A percentile compares a stretch with the other conserved stretches of the same genome.
These are phyloP conservation scores for Eumaeus atala DNA, from an alignment of 1,140 invertebrate genomes.

Conservation along the genomic window DNA sequence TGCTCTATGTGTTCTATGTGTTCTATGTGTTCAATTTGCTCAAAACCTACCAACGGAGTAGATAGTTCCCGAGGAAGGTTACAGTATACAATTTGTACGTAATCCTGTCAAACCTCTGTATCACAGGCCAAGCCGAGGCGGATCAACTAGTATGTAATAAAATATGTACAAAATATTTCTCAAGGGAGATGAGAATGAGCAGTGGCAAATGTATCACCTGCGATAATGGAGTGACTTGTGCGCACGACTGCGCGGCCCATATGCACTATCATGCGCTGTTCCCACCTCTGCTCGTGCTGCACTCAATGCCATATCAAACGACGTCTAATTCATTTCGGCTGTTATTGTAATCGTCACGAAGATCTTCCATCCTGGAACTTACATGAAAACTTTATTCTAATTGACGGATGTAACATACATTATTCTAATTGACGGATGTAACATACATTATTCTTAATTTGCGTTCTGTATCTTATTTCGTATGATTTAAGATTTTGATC, in stretches of 20 bases:
- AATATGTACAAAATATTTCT: too few species aligned
- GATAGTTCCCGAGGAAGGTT: too few species aligned
- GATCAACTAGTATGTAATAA: too few species aligned
- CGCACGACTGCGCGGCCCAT: neutral
- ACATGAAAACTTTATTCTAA: conserved; percentile 3
- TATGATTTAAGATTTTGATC: too few species aligned
- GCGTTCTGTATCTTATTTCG: too few species aligned
- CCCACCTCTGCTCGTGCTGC: conserved; percentile 1
- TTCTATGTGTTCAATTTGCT: too few species aligned
- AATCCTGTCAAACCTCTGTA: too few species aligned
- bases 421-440: neutral
- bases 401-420: neutral
- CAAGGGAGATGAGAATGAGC: neutral
- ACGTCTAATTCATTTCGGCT: neutral
- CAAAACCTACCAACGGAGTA: too few species aligned
- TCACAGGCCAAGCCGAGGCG: too few species aligned
- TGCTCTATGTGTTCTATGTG: too few species aligned
- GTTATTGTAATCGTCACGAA: conserved; percentile 3
- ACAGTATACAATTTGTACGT: too few species aligned
- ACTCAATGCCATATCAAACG: neutral
- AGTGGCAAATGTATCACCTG: neutral
- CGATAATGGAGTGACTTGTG: conserved; percentile 1
- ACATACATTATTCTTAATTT: too few species aligned
- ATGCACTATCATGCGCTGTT: neutral
- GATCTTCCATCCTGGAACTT: neutral